Evolutionary conservation across 2,888 invertebrate species (phyloP).

Genomic region (Ochropacha duplaris): DNA sequence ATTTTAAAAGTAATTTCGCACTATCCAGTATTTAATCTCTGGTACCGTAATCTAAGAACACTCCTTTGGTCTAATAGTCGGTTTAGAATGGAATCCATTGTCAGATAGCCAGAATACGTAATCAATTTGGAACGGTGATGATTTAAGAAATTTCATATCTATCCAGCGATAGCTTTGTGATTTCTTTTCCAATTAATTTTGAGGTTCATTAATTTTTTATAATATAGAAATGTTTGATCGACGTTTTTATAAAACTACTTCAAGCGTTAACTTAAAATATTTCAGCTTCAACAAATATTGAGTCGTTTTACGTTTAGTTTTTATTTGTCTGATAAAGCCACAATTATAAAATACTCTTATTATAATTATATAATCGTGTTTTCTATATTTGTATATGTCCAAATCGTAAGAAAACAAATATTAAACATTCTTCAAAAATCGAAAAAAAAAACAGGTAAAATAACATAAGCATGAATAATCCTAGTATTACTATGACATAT

Average conservation of each 20-base stretch:
- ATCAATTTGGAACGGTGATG: background rate
- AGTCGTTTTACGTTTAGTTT: no score
- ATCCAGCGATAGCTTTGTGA: background rate
- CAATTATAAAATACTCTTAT: no score
- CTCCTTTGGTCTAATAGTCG: background rate
- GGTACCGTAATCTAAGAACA: background rate
- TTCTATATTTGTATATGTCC: no score
- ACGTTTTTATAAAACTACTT: background rate
- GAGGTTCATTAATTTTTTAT: background rate
- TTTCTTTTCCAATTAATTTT: background rate
- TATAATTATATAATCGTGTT: no score
- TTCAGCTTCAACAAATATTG: no score
- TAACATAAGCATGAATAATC: background rate
- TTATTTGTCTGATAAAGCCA: no score
- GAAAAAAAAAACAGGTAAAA: background rate
- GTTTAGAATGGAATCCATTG: background rate
- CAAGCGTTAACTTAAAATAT: no score
- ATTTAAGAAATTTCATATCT: background rate
- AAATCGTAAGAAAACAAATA: no score
- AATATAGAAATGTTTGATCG: background rate
- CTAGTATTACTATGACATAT: background rate
- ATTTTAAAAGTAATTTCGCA: background rate
- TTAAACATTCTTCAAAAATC: background rate
- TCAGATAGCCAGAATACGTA: background rate
- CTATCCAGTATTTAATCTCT: background rate